Evolutionary conservation across 2,113 vertebrate genomes (phyloP).

Genomic region (Lutjanus erythropterus): DNA sequence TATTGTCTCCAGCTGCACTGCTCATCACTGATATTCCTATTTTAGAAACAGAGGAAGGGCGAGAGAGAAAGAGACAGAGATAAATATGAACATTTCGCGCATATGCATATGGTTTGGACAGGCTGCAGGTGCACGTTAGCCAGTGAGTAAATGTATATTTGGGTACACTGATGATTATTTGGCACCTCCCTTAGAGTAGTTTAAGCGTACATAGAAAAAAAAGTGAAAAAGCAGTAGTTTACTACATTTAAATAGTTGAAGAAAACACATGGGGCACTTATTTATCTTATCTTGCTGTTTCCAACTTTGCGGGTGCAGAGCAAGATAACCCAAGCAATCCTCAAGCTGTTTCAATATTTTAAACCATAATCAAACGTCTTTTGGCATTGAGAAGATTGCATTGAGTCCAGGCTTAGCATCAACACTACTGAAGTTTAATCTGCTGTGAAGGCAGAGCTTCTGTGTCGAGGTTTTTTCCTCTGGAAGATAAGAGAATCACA

Average conservation of each 20-base stretch:
- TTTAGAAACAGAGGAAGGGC: constrained; percentile 68
- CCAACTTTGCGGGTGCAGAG: constrained; percentile 50
- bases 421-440: constrained; percentile 61
- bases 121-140: constrained; percentile 59
- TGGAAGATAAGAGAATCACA: constrained; percentile 40
- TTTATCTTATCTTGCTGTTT: constrained; percentile 64
- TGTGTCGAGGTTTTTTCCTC: constrained; percentile 17
- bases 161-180: constrained; percentile 32
- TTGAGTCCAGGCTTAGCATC: constrained; percentile 54
- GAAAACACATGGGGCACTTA: constrained; percentile 50
- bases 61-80: constrained; percentile 47
- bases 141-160: constrained; percentile 12
- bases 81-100: constrained; percentile 49
- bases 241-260: constrained; percentile 49
- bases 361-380: constrained; percentile 65
- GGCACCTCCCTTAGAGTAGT: not conserved
- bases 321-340: constrained; percentile 63
- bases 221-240: constrained; percentile 14
- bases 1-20: constrained; percentile 83
- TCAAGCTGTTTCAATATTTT: constrained; percentile 64
- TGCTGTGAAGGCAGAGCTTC: constrained; percentile 49
- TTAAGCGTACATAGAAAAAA: not conserved
- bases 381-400: constrained; percentile 65
- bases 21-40: constrained; percentile 80
- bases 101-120: constrained; percentile 20